These are phyloP conservation scores for Amblyornis subalaris DNA, from an alignment of 2,113 vertebrate genomes.

Conservation along the genomic window DNA sequence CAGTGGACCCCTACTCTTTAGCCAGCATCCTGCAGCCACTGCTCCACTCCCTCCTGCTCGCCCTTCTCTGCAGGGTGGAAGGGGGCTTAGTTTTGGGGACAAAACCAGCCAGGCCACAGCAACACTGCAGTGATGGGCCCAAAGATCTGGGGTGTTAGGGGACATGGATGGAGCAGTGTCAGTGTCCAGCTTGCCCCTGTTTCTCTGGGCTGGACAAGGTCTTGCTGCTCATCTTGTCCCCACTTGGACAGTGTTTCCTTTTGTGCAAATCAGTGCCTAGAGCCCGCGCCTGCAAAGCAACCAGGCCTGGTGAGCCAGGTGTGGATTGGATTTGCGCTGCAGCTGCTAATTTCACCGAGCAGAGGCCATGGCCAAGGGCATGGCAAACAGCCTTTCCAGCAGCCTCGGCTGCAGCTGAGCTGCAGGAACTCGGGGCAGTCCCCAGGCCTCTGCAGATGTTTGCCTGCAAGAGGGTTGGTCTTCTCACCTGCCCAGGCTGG, in stretches of 20 bases:
- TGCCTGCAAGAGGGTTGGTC: not conserved
- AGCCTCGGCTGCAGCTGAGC: not conserved
- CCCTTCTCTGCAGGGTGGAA: not conserved
- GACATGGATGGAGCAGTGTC: not conserved
- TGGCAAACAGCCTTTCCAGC: not conserved
- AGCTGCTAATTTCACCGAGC: not conserved
- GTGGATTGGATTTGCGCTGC: not conserved
- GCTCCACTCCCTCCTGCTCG: fast-evolving
- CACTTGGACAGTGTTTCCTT: not conserved
- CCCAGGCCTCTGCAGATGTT: not conserved
- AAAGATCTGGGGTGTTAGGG: not conserved
- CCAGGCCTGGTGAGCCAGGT: not conserved
- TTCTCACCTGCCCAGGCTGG: not conserved
- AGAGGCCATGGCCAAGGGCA: not conserved
- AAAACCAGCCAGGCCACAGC: not conserved
- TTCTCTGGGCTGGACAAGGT: not conserved
- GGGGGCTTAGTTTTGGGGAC: not conserved
- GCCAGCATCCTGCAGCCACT: not conserved
- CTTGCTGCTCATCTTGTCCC: not conserved
- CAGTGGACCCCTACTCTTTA: not conserved
- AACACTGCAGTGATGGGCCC: not conserved
- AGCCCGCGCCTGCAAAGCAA: not conserved
- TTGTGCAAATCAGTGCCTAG: not conserved
- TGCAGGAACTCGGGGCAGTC: not conserved
- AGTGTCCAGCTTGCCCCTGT: not conserved